These are phyloP conservation scores for Heterohyrax brucei DNA, from an alignment of 2,797 vertebrate genomes.

Conservation along the genomic window DNA sequence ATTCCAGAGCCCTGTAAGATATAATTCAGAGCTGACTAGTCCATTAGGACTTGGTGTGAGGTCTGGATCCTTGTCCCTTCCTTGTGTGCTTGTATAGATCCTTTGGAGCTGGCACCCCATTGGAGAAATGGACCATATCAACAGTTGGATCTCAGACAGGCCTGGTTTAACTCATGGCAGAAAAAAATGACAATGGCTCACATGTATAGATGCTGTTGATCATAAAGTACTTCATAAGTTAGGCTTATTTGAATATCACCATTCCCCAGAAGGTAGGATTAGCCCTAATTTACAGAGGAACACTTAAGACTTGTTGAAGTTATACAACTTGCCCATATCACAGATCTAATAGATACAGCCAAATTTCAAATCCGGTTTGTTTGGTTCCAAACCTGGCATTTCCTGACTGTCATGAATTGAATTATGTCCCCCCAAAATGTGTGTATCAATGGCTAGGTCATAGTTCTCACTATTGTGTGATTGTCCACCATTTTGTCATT, in stretches of 20 bases:
- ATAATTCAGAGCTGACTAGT: not conserved
- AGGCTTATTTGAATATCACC: slow-evolving; percentile 26
- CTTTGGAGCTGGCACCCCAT: not conserved
- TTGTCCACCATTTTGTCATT: too few relatives aligned
- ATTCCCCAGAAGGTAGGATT: not conserved
- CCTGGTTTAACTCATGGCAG: not conserved
- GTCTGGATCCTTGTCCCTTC: not conserved
- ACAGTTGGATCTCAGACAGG: not conserved
- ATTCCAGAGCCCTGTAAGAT: not conserved
- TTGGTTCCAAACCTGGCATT: not conserved
- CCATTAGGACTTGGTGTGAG: not conserved
- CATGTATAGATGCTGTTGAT: not conserved
- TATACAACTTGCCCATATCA: not conserved
- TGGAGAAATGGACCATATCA: not conserved
- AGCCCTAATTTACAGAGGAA: not conserved
- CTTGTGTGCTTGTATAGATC: not conserved
- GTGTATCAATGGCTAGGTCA: too few relatives aligned
- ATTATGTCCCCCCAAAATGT: too few relatives aligned
- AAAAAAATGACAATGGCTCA: not conserved
- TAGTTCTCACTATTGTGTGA: too few relatives aligned
- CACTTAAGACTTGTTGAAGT: slow-evolving; percentile 15
- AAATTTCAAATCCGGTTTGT: not conserved
- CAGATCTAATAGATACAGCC: not conserved
- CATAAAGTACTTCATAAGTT: slow-evolving; percentile 33
- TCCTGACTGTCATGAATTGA: too few relatives aligned